These are phyloP conservation scores for Cyphomyrus discorhynchus DNA, from an alignment of 2,113 vertebrate genomes.

Conservation along the genomic window DNA sequence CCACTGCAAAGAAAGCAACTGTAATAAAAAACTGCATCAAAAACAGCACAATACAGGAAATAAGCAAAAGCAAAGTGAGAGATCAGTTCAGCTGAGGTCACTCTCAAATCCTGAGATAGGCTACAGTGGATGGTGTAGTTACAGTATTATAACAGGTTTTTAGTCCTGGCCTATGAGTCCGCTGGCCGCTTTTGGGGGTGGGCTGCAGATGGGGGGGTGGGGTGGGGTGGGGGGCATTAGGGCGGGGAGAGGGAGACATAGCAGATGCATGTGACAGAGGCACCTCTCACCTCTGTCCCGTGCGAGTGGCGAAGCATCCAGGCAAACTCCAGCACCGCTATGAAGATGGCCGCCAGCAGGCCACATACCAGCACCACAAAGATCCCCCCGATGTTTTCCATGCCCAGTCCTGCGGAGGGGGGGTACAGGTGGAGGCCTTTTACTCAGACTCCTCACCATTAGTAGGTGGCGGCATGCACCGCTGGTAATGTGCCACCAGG, in stretches of 20 bases:
- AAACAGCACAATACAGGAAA: neutral
- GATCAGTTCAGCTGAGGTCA: neutral
- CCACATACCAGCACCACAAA: constrained; percentile 98
- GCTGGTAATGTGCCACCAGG: neutral
- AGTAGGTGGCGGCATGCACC: too few species aligned
- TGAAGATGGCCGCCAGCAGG: constrained; percentile 93
- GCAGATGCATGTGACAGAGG: constrained; percentile 59
- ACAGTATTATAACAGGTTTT: neutral
- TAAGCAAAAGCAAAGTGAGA: neutral
- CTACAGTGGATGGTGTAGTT: neutral
- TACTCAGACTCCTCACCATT: neutral
- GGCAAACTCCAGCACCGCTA: constrained; percentile 95
- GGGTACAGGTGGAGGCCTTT: neutral
- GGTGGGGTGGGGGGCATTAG: constrained; percentile 12
- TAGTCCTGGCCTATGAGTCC: neutral
- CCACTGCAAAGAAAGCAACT: neutral
- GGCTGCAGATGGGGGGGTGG: neutral
- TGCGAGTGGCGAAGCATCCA: constrained; percentile 89
- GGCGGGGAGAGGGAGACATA: constrained; percentile 53
- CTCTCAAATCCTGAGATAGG: neutral
- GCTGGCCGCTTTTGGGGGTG: neutral
- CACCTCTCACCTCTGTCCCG: constrained; percentile 83
- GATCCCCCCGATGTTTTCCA: constrained; percentile 98
- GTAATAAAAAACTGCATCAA: neutral
- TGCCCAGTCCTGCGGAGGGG: constrained; percentile 75